Conservation (phyloP, 2,113 vertebrate species). For the Pampusana beccarii region DNA sequence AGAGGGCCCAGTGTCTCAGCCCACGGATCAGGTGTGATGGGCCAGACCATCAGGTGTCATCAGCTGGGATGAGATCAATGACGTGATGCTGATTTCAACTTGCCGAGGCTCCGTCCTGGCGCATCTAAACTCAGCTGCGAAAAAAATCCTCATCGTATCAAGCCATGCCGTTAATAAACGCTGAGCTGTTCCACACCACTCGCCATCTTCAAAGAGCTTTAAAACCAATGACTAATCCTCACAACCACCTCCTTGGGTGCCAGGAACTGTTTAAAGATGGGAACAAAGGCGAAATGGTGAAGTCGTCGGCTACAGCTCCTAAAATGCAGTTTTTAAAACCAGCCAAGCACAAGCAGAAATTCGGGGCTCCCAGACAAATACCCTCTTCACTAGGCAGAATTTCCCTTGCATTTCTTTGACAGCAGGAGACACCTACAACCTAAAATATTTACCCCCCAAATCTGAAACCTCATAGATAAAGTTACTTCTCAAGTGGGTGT, state of each 20-base stretch:
- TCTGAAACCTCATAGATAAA: background rate
- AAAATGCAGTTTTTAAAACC: background rate
- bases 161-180: constrained; percentile 13
- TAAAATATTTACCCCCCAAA: background rate
- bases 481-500: background rate
- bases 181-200: background rate
- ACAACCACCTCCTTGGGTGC: background rate
- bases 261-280: background rate
- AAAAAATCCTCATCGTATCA: background rate
- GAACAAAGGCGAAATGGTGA: background rate
- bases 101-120: background rate
- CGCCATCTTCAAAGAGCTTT: constrained; percentile 21
- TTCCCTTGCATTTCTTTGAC: background rate
- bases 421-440: background rate
- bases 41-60: background rate
- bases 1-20: background rate
- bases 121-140: background rate
- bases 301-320: background rate
- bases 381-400: background rate
- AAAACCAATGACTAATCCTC: constrained; percentile 19
- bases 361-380: background rate
- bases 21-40: background rate
- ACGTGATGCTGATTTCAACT: background rate
- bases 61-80: background rate
- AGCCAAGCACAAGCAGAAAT: background rate